These are phyloP conservation scores for Harpegnathos saltator DNA, from an alignment of 1,140 invertebrate genomes.

Conservation along the genomic window DNA sequence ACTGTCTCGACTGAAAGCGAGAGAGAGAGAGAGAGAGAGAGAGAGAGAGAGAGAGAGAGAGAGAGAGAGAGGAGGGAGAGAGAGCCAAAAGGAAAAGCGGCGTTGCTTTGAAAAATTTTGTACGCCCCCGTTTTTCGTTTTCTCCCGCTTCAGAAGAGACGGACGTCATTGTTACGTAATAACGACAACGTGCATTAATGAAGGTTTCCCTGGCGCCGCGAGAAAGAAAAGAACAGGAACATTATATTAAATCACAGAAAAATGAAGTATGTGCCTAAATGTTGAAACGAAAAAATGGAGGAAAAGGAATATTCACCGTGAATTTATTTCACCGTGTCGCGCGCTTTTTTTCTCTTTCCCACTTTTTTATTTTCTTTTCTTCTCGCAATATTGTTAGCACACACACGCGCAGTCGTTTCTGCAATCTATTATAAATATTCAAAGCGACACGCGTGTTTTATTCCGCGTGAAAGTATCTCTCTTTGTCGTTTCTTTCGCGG, in stretches of 20 bases:
- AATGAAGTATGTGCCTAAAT: background rate
- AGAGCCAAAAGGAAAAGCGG: background rate
- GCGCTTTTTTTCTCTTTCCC: conserved; percentile 1
- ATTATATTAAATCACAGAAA: too few species aligned
- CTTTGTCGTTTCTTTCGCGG: background rate
- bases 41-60: too few species aligned
- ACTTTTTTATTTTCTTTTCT: too few species aligned
- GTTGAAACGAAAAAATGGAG: background rate
- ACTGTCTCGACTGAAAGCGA: background rate
- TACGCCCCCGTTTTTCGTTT: conserved; percentile 5
- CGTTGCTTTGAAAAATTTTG: conserved; percentile 10
- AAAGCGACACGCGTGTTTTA: conserved; percentile 7
- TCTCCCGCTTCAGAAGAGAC: background rate
- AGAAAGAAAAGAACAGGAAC: too few species aligned
- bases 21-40: too few species aligned
- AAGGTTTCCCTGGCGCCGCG: conserved; percentile 1
- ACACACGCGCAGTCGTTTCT: background rate
- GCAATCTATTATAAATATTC: conserved; percentile 33
- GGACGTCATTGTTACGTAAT: background rate
- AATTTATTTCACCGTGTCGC: conserved; percentile 14
- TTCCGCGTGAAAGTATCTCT: conserved; percentile 1
- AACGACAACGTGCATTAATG: conserved; percentile 18
- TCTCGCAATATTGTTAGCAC: background rate
- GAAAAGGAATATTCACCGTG: background rate
- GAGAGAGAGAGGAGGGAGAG: background rate